Evolutionary conservation across 2,113 vertebrate species (phyloP), one percentile per base, ranked within the genome.

Genomic region (Tamias sibiricus): DNA sequence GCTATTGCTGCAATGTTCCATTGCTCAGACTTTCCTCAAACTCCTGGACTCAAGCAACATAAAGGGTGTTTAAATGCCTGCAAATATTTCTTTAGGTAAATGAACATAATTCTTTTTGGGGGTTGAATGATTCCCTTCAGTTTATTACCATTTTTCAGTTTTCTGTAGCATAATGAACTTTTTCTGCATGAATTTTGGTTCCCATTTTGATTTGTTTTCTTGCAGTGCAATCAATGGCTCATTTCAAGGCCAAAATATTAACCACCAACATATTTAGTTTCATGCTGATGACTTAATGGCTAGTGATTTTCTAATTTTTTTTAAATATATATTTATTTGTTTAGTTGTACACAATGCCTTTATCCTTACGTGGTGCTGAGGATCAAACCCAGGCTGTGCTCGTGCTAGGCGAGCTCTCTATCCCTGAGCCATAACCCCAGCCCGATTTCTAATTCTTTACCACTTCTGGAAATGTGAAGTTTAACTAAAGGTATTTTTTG

Each of bases 371-470:
- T n/a, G n/a, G n/a, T n/a, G n/a, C n/a, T n/a, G n/a, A n/a, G n/a
- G n/a, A n/a, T n/a, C n/a, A n/a, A n/a, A n/a, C n/a, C n/a, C n/a
- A n/a, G n/a, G n/a, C n/a, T n/a, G n/a, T n/a, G n/a, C n/a, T n/a
- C n/a, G n/a, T n/a, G n/a, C n/a, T n/a, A n/a, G n/a, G n/a, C n/a
- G n/a, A n/a, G n/a, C n/a, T n/a, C n/a, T n/a, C n/a, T n/a, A n/a
- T n/a, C n/a, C n/a, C n/a, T n/a, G n/a, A n/a, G n/a, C n/a, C n/a
- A n/a, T n/a, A n/a, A n/a, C n/a, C n/a, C n/a, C n/a, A n/a, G n/a
- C n/a, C n/a, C n/a, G n/a, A n/a, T 68, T 93, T 93, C 79, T 85
- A 91, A 91, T 59, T 71, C n/a, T 96, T 92, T 76, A 52, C 47
- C 68, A n/a, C 6, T 82, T 97, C 87, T 82, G 32, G 94, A 87